Conservation (phyloP, 2,797 vertebrate genomes). For the Darevskia nairensis region DNA sequence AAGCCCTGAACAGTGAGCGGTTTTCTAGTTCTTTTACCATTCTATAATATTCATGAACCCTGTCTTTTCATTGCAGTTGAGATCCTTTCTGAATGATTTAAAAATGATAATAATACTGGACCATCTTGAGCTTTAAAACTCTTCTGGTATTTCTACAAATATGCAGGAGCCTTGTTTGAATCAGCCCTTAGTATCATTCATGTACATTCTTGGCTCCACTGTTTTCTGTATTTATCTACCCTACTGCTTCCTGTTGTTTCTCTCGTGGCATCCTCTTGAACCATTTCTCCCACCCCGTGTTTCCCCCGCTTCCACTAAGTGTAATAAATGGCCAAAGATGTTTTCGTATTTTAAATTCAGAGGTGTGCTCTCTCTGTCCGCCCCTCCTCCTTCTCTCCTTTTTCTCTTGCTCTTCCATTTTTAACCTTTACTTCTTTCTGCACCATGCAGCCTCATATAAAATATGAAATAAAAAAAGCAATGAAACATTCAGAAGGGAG, state of each 20-base stretch:
- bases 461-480: conserved; percentile 77
- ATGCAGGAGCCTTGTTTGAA: neutral
- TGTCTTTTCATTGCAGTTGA: neutral
- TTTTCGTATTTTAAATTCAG: conserved; percentile 69
- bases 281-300: neutral
- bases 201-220: neutral
- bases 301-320: neutral
- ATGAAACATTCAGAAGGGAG: conserved; percentile 76
- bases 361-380: conserved; percentile 16
- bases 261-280: neutral
- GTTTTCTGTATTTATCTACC: neutral
- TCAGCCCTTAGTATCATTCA: neutral
- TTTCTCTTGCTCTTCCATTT: conserved; percentile 58
- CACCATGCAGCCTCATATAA: conserved; percentile 75
- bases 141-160: neutral
- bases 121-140: neutral
- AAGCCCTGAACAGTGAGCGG: neutral
- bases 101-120: neutral
- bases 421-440: conserved; percentile 70
- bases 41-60: neutral
- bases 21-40: neutral
- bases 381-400: neutral
- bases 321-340: conserved; percentile 32
- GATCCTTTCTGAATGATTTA: neutral
- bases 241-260: neutral